Evolutionary conservation across 2,113 vertebrate genomes (phyloP).

Genomic region (Saccopteryx leptura): DNA sequence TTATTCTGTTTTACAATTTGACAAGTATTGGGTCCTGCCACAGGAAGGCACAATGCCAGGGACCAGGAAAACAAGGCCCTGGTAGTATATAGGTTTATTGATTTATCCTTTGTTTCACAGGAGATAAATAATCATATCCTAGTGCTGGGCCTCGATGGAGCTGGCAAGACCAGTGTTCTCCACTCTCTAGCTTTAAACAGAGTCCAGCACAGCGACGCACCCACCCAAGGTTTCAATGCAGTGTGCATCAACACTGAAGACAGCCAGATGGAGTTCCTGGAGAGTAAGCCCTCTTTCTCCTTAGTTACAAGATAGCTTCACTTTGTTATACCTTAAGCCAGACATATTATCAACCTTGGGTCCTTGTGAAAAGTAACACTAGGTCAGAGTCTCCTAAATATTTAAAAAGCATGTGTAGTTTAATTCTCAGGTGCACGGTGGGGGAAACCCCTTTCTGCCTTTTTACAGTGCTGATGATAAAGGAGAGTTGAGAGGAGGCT

Average conservation of each 20-base stretch:
- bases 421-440: background rate
- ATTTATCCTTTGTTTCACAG: slow-evolving; percentile 84
- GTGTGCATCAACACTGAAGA: slow-evolving; percentile 92
- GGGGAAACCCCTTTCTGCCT: background rate
- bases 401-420: background rate
- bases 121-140: slow-evolving; percentile 91
- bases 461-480: background rate
- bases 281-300: slow-evolving; percentile 90
- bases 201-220: slow-evolving; percentile 89
- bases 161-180: slow-evolving; percentile 96
- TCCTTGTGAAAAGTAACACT: background rate
- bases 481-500: background rate
- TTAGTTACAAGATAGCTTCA: background rate
- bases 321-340: background rate
- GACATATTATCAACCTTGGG: background rate
- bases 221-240: slow-evolving; percentile 94
- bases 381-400: background rate
- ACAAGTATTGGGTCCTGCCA: background rate
- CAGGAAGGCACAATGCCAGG: background rate
- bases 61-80: background rate
- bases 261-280: slow-evolving; percentile 93
- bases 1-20: slow-evolving; percentile 14
- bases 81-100: background rate
- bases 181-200: slow-evolving; percentile 90
- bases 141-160: slow-evolving; percentile 95